These are phyloP conservation scores for Lagopus muta DNA, from an alignment of 2,113 vertebrate species.

Conservation along the genomic window DNA sequence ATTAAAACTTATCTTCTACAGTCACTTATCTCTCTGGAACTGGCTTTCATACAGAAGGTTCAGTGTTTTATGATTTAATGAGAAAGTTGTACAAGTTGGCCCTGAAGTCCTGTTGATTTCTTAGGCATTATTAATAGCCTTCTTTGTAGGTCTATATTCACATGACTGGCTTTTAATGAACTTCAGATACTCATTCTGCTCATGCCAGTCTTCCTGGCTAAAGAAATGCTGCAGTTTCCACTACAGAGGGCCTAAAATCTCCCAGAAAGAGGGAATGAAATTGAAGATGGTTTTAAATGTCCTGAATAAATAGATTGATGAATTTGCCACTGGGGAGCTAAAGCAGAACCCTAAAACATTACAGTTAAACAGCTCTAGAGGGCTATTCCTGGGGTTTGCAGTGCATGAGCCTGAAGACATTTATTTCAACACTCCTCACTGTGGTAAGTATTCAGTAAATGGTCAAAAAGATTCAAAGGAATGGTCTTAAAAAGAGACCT, in stretches of 20 bases:
- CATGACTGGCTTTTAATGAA: conserved; percentile 62
- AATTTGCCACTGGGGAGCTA: background rate
- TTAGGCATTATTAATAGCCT: conserved; percentile 56
- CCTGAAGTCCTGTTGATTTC: conserved; percentile 32
- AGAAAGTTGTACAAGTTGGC: conserved; percentile 8
- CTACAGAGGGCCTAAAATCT: background rate
- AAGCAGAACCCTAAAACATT: background rate
- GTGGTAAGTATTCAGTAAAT: background rate
- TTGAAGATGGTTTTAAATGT: background rate
- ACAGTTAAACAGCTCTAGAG: background rate
- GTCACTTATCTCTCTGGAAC: background rate
- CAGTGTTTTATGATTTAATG: conserved; percentile 38
- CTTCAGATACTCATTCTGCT: background rate
- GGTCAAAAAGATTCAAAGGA: background rate
- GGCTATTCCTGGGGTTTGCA: background rate
- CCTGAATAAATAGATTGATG: background rate
- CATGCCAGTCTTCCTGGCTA: background rate
- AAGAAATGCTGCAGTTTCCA: conserved; percentile 2
- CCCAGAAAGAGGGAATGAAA: background rate
- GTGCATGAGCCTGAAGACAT: background rate
- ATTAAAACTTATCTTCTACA: background rate
- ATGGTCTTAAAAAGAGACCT: background rate
- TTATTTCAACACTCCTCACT: conserved; percentile 3
- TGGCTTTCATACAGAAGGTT: background rate
- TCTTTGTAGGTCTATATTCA: conserved; percentile 17